A percentile compares a stretch with the other conserved stretches of the same genome.
Conservation (phyloP, 2,888 invertebrate species). For the Crepidodera aurea region DNA sequence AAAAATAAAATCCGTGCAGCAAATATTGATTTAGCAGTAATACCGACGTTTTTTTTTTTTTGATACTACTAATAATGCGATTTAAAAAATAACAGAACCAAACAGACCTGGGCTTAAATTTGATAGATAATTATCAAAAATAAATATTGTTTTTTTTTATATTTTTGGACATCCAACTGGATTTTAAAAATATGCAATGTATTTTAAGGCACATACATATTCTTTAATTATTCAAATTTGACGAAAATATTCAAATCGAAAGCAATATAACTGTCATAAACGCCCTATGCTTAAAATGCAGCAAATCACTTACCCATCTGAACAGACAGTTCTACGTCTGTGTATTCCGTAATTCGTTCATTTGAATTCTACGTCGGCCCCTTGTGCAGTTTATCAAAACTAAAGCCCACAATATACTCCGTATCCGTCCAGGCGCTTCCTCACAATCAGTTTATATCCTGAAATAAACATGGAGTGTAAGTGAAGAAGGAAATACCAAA, state of each 20-base stretch:
- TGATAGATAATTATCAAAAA: no score
- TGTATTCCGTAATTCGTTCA: constrained; percentile 46
- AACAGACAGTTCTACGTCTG: constrained; percentile 6
- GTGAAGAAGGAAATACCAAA: constrained; percentile 51
- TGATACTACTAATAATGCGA: no score
- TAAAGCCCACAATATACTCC: constrained; percentile 52
- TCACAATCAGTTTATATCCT: constrained; percentile 35
- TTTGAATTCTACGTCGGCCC: constrained; percentile 49
- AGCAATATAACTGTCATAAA: background rate
- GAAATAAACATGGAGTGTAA: constrained; percentile 58
- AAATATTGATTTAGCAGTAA: no score
- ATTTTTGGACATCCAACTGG: no score
- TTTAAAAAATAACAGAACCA: no score
- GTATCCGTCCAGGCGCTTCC: constrained; percentile 34
- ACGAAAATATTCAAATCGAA: background rate
- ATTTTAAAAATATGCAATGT: no score
- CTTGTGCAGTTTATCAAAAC: constrained; percentile 52
- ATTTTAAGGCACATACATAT: no score
- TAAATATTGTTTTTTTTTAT: no score
- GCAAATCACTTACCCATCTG: constrained; percentile 23
- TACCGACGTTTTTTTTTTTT: no score
- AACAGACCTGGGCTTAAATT: no score
- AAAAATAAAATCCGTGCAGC: no score
- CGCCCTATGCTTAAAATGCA: background rate
- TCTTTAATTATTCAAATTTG: background rate